These are phyloP conservation scores for Lytechinus pictus DNA, from an alignment of 35 echinoderm and acorn worm species.

Conservation along the genomic window DNA sequence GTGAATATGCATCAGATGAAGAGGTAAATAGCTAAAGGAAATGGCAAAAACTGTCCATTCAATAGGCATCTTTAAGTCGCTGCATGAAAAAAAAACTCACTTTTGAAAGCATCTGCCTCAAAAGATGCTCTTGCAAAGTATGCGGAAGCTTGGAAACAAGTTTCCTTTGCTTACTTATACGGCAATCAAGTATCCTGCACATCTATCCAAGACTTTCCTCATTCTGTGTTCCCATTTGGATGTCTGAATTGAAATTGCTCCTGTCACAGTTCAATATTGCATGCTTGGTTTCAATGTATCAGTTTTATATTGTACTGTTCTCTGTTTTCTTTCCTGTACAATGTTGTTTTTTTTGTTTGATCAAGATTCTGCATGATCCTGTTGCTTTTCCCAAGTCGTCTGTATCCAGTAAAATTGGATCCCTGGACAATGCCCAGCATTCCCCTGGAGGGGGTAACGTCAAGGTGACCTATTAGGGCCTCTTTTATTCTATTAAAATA, in stretches of 20 bases:
- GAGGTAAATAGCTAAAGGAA: background rate
- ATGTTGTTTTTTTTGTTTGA: background rate
- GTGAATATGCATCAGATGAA: background rate
- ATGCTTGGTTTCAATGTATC: background rate
- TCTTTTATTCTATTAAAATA: background rate
- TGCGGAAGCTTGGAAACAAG: background rate
- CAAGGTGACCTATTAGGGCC: slow-evolving; percentile 67
- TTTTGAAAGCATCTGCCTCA: background rate
- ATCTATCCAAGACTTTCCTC: background rate
- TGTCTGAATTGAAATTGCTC: background rate
- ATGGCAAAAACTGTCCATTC: background rate
- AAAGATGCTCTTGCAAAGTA: background rate
- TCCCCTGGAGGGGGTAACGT: slow-evolving; percentile 80
- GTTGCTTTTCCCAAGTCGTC: slow-evolving; percentile 52
- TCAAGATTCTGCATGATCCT: slow-evolving; percentile 48
- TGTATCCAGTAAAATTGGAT: slow-evolving; percentile 79
- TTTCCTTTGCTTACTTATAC: background rate
- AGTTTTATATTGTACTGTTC: background rate
- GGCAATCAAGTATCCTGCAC: background rate
- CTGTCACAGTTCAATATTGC: background rate
- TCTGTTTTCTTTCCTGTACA: background rate
- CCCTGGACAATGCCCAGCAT: slow-evolving; percentile 82
- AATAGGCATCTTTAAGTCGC: background rate
- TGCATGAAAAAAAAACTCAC: background rate
- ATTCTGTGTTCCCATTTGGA: background rate